Conservation (phyloP, 2,888 invertebrate species). For the Agrotis exclamationis region DNA sequence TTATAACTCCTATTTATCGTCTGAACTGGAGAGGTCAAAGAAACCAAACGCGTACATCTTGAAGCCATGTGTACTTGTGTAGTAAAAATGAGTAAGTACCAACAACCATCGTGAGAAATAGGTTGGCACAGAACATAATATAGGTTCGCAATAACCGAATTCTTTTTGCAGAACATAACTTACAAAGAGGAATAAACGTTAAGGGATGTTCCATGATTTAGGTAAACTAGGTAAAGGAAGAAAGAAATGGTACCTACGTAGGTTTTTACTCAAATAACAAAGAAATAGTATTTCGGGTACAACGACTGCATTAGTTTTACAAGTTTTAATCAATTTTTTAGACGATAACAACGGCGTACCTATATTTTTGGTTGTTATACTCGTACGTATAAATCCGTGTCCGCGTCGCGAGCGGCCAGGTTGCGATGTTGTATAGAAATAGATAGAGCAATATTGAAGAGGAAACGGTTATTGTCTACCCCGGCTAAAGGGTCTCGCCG, state of each 20-base stretch:
- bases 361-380: conserved; percentile 39
- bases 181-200: conserved; percentile 27
- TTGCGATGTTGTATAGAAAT: no score
- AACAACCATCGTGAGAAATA: conserved; percentile 30
- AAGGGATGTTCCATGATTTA: conserved; percentile 15
- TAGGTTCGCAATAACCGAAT: conserved; percentile 38
- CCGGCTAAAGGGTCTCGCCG: conserved; percentile 72
- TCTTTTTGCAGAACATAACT: conserved; percentile 35
- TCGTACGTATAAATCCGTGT: conserved; percentile 65
- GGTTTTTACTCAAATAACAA: no score
- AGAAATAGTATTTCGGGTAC: conserved; percentile 14
- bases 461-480: conserved; percentile 77
- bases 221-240: no score
- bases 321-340: conserved; percentile 49
- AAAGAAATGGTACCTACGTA: no score
- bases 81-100: conserved; percentile 31
- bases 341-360: conserved; percentile 29
- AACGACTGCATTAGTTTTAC: conserved; percentile 25
- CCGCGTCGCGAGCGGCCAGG: conserved; percentile 53
- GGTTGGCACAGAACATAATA: conserved; percentile 35
- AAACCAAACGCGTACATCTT: conserved; percentile 30
- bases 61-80: conserved; percentile 26
- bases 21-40: conserved; percentile 19
- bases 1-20: conserved; percentile 4
- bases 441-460: conserved; percentile 74